phyloP scores from a whole-genome alignment of 2,888 invertebrate species.

The Callyntrura sp. region DNA sequence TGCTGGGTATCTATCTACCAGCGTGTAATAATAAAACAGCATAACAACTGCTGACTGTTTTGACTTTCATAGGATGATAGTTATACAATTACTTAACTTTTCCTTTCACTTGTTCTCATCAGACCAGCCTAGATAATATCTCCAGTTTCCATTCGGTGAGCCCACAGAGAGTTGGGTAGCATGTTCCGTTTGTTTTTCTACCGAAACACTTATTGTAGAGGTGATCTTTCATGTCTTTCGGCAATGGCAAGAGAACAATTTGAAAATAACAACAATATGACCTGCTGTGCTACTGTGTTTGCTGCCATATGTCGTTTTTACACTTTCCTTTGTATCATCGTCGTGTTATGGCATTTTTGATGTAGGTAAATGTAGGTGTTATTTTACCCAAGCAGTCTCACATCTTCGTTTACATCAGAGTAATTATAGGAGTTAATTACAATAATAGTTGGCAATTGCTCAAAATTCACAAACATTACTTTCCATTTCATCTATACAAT shows the following conservation, averaged over 20 bases:
- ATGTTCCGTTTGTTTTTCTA: slow-evolving; percentile 18
- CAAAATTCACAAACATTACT: neutral
- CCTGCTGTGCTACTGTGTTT: no score
- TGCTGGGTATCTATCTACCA: neutral
- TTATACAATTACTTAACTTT: neutral
- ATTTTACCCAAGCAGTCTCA: neutral
- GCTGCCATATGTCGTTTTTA: no score
- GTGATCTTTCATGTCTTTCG: neutral
- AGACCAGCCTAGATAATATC: neutral
- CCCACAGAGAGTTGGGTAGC: neutral
- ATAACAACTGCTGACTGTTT: slow-evolving; percentile 6
- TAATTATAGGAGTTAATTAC: neutral
- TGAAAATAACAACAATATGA: no score
- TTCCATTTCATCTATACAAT: slow-evolving; percentile 24
- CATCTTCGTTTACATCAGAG: neutral
- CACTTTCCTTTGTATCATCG: no score
- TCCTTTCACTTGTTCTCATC: slow-evolving; percentile 2
- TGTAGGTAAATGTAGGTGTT: no score
- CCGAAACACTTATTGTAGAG: neutral
- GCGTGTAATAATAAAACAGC: neutral
- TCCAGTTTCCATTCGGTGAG: neutral
- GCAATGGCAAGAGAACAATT: no score
- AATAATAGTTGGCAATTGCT: slow-evolving; percentile 7
- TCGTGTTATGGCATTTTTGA: no score
- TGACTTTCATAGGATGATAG: neutral